phyloP scores from a whole-genome alignment of 2,797 vertebrate genomes.

The Oryzias dopingdopingensis region DNA sequence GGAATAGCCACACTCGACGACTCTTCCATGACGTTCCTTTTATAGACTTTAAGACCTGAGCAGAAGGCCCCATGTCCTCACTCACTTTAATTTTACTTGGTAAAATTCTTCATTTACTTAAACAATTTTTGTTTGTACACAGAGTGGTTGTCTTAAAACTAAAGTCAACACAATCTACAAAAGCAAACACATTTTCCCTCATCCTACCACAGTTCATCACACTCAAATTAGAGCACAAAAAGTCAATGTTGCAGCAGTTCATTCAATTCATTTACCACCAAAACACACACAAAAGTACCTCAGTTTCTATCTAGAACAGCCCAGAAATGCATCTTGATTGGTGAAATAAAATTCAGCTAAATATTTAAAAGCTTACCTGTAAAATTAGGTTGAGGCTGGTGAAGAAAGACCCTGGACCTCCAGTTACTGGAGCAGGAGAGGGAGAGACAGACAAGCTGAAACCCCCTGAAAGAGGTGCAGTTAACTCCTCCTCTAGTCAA shows the following conservation, averaged over 20 bases:
- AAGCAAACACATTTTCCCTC: too few relatives aligned
- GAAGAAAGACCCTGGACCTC: slow-evolving; percentile 72
- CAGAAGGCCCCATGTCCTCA: slow-evolving; percentile 55
- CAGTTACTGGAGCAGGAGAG: slow-evolving; percentile 75
- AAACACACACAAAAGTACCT: neutral
- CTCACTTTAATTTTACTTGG: slow-evolving; percentile 23
- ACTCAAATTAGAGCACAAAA: too few relatives aligned
- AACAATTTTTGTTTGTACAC: neutral
- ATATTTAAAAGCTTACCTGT: slow-evolving; percentile 46
- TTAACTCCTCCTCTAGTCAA: slow-evolving; percentile 77
- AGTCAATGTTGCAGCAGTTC: too few relatives aligned
- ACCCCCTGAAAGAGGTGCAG: slow-evolving; percentile 51
- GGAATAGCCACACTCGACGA: slow-evolving; percentile 86
- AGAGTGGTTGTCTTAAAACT: neutral
- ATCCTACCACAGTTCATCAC: too few relatives aligned
- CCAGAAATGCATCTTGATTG: neutral
- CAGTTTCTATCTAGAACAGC: too few relatives aligned
- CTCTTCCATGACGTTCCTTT: slow-evolving; percentile 83
- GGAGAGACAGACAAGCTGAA: slow-evolving; percentile 71
- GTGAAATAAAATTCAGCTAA: slow-evolving; percentile 2
- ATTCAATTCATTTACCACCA: neutral
- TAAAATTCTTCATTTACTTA: slow-evolving; percentile 1
- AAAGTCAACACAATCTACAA: neutral
- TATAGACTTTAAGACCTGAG: slow-evolving; percentile 83
- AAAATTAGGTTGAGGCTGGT: slow-evolving; percentile 67